Evolutionary conservation across 2,888 invertebrate genomes (phyloP), one percentile per base, ranked within the genome.

Genomic region (Heliconius sara): DNA sequence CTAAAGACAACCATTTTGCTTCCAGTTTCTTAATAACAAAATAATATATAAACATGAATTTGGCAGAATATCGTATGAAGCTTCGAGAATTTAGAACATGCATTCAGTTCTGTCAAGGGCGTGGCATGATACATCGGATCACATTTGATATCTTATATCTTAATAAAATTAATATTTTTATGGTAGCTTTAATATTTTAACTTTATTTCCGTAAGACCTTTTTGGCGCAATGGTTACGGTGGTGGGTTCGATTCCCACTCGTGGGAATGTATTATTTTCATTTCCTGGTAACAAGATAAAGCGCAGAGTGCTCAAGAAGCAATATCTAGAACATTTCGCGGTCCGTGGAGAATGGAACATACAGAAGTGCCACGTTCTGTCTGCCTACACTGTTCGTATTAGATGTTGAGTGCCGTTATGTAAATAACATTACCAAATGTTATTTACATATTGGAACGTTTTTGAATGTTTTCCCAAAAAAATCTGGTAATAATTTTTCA

Each of bases 31-130:
- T 60, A 60, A 60, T 63, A 60, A 34, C 16, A 65, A 66, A 75
- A 75, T 75, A 75, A 25, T 47, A 47, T 6, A 66, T 75, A 65
- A 16, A 1, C 34, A 30, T 43, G 65, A 22, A 66, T 25, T 68
- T 67, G 78, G 73, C 73, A 52, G 34, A 67, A 66, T 19, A 65
- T 27, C 63, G 60, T 73, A 60, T 75, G 75, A 27, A 75, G 30
- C 63, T 34, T 30, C 66, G 65, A 66, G 75, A 75, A 75, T 66
- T 75, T 65, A 27, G 75, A 65, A 43, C 75, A 65, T 75, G 43
- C 75, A 47, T 75, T 47, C 65, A 27, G 75, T 27, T 75, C 25
- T 43, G 63, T 75, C 75, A 75, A 75, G 75, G 75, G 75, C 75
- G 65, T 66, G 63, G 65, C 47, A n/a, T 27, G 22, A 75, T 75